Evolutionary conservation across 1,140 invertebrate genomes (phyloP).

Genomic region (Cephus cinctus): DNA sequence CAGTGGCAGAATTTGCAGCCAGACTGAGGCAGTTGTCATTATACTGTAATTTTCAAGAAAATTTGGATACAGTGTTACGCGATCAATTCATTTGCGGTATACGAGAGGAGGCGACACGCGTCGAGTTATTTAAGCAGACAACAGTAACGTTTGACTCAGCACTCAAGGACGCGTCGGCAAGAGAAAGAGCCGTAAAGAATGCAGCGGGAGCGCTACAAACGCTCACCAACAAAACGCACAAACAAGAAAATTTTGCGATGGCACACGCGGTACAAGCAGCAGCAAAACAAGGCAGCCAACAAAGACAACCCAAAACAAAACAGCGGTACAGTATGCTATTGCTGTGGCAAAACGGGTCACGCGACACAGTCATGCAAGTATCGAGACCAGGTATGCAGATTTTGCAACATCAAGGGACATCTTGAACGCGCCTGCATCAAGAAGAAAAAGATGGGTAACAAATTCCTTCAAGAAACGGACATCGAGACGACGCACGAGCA

Average conservation of each 20-base stretch:
- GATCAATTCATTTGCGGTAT: slow-evolving; percentile 17
- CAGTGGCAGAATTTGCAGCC: slow-evolving; percentile 14
- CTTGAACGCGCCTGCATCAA: slow-evolving; percentile 2
- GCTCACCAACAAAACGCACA: background rate
- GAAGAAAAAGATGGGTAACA: background rate
- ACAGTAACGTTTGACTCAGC: slow-evolving; percentile 11
- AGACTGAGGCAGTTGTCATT: slow-evolving; percentile 10
- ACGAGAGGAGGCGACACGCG: slow-evolving; percentile 1
- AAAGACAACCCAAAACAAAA: background rate
- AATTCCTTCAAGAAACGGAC: slow-evolving; percentile 1
- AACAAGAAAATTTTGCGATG: slow-evolving; percentile 4
- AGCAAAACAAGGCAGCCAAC: background rate
- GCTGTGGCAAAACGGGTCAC: no score
- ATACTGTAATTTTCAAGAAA: slow-evolving; percentile 10
- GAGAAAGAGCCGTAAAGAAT: slow-evolving; percentile 7
- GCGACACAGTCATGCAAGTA: background rate
- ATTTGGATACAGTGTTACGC: background rate
- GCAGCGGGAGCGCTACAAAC: slow-evolving; percentile 3
- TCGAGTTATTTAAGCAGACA: slow-evolving; percentile 6
- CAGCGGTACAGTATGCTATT: no score
- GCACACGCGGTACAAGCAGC: background rate
- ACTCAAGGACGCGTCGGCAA: background rate
- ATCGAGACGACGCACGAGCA: background rate
- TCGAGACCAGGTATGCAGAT: background rate
- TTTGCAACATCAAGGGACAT: slow-evolving; percentile 4